These are phyloP conservation scores for Ephestia elutella DNA, from an alignment of 1,140 invertebrate species.

Conservation along the genomic window DNA sequence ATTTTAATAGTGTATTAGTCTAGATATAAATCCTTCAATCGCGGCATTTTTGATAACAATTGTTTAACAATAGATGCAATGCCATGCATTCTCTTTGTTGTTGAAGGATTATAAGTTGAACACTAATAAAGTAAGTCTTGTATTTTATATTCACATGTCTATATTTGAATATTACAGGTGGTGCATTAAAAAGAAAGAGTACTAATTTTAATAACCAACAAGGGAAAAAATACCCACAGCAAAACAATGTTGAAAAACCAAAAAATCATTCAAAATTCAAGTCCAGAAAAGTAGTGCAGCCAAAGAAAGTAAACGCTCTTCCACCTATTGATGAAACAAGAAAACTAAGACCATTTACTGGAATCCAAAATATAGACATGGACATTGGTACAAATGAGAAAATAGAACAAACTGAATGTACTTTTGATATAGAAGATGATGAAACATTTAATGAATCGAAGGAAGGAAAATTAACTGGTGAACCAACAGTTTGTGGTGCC, in stretches of 20 bases:
- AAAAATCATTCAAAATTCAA: neutral
- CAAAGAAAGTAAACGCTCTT: conserved; percentile 27
- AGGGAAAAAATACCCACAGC: conserved; percentile 1
- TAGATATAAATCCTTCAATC: too few species aligned
- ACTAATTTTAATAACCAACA: conserved; percentile 8
- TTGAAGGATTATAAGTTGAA: too few species aligned
- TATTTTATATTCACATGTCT: too few species aligned
- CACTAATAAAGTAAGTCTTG: too few species aligned
- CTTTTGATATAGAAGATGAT: conserved; percentile 52
- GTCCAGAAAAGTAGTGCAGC: neutral
- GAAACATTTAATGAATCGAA: conserved; percentile 11
- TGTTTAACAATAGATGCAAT: too few species aligned
- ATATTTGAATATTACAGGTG: neutral
- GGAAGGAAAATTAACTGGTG: conserved; percentile 9
- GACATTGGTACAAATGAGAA: conserved; percentile 26
- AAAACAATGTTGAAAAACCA: conserved; percentile 12
- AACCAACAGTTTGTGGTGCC: conserved; percentile 66
- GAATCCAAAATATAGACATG: conserved; percentile 39
- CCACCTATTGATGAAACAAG: conserved; percentile 25
- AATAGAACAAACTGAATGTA: conserved; percentile 15
- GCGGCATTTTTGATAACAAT: too few species aligned
- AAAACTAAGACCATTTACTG: conserved; percentile 50
- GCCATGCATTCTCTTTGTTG: too few species aligned
- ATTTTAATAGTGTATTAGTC: too few species aligned
- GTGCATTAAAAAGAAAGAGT: neutral